Evolutionary conservation across 2,888 invertebrate species (phyloP).

Genomic region (Omphaloscelis lunosa): DNA sequence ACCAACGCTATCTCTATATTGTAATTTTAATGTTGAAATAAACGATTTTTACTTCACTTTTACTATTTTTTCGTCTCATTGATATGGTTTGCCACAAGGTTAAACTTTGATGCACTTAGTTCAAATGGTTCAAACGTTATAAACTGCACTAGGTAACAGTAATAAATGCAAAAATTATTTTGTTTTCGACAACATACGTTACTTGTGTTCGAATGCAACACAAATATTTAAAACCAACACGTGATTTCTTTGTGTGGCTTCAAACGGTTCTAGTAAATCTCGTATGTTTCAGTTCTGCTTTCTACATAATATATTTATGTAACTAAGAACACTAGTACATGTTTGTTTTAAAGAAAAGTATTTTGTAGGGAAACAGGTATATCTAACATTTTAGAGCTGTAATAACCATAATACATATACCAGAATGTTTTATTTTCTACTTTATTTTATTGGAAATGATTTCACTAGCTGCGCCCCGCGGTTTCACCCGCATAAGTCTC

Average conservation of each 20-base stretch:
- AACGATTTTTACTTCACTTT: background rate
- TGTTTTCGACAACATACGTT: background rate
- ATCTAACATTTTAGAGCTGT: background rate
- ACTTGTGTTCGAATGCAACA: conserved; percentile 21
- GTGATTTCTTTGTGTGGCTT: conserved; percentile 56
- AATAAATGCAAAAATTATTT: background rate
- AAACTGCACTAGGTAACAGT: background rate
- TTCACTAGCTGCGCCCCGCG: too few species aligned
- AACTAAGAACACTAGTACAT: background rate
- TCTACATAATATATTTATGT: conserved; percentile 39
- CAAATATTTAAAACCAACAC: conserved; percentile 40
- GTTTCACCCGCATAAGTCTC: too few species aligned
- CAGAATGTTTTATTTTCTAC: background rate
- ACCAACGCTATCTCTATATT: too few species aligned
- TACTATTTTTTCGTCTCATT: background rate
- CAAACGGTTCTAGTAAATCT: conserved; percentile 48
- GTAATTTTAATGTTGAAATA: too few species aligned
- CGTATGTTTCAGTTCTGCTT: conserved; percentile 34
- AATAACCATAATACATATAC: too few species aligned
- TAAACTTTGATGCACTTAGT: background rate
- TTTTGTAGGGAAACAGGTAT: background rate
- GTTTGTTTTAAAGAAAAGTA: background rate
- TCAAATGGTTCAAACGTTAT: background rate
- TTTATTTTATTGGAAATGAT: background rate
- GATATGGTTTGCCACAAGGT: background rate